These are phyloP conservation scores for Rhingia campestris DNA, from an alignment of 2,888 invertebrate genomes.

Conservation along the genomic window DNA sequence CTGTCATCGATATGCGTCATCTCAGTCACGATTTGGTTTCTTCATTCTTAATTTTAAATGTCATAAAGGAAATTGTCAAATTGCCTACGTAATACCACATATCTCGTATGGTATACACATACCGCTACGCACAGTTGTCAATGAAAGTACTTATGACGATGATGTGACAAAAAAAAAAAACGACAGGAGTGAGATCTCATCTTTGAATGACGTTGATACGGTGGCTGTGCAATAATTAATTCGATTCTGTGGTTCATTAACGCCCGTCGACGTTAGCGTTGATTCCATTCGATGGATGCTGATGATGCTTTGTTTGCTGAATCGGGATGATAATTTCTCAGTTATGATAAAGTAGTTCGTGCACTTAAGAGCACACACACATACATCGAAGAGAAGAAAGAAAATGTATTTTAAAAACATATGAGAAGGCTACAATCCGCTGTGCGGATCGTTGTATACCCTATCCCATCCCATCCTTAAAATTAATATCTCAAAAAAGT, in stretches of 20 bases:
- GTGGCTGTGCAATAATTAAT: conserved; percentile 64
- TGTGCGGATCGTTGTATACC: no score
- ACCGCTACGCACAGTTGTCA: conserved; percentile 10
- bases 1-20: conserved; percentile 43
- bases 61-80: conserved; percentile 24
- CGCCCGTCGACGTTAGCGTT: conserved; percentile 38
- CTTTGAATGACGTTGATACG: conserved; percentile 51
- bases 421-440: no score
- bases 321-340: conserved; percentile 48
- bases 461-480: no score
- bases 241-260: conserved; percentile 59
- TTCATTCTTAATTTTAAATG: conserved; percentile 37
- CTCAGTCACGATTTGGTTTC: conserved; percentile 29
- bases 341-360: conserved; percentile 48
- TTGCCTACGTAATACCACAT: background rate
- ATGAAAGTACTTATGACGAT: conserved; percentile 25
- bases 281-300: conserved; percentile 11
- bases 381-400: no score
- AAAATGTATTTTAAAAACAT: no score
- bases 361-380: conserved; percentile 39
- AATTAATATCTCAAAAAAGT: no score
- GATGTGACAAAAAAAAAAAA: conserved; percentile 17
- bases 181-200: conserved; percentile 21
- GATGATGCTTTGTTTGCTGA: conserved; percentile 9
- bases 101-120: conserved; percentile 1